Conservation (phyloP, 2,797 vertebrate species). For the Diglossa cyanea region DNA sequence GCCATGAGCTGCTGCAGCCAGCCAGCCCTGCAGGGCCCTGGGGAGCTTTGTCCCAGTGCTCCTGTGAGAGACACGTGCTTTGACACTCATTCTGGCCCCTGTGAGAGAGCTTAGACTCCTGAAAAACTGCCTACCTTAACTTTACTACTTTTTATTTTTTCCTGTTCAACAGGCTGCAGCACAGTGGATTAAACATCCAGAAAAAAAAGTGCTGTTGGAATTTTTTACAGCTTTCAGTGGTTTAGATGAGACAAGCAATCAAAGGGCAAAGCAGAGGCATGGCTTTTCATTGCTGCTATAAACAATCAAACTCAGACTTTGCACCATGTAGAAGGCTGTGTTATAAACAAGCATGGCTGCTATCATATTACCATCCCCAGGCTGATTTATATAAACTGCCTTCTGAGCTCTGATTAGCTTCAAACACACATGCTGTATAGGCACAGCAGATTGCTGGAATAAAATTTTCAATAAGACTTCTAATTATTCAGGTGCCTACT, state of each 20-base stretch:
- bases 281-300: constrained; percentile 46
- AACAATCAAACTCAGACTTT: constrained; percentile 59
- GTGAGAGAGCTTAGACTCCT: not conserved
- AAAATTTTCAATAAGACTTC: not conserved
- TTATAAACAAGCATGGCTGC: constrained; percentile 22
- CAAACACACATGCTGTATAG: not conserved
- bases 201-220: not conserved
- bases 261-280: constrained; percentile 50
- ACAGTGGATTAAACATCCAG: not conserved
- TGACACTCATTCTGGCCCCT: not conserved
- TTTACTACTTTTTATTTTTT: not conserved
- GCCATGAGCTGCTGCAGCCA: not conserved
- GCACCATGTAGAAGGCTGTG: constrained; percentile 17
- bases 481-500: constrained; percentile 4
- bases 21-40: not conserved
- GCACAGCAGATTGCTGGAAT: not conserved
- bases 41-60: not conserved
- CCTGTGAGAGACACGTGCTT: not conserved
- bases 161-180: not conserved
- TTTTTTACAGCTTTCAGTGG: not conserved
- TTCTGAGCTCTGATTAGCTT: constrained; percentile 29
- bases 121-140: not conserved
- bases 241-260: not conserved
- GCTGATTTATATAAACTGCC: constrained; percentile 38
- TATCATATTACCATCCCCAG: constrained; percentile 46